Conservation (phyloP, 2,113 vertebrate species). For the Zootoca vivipara region DNA sequence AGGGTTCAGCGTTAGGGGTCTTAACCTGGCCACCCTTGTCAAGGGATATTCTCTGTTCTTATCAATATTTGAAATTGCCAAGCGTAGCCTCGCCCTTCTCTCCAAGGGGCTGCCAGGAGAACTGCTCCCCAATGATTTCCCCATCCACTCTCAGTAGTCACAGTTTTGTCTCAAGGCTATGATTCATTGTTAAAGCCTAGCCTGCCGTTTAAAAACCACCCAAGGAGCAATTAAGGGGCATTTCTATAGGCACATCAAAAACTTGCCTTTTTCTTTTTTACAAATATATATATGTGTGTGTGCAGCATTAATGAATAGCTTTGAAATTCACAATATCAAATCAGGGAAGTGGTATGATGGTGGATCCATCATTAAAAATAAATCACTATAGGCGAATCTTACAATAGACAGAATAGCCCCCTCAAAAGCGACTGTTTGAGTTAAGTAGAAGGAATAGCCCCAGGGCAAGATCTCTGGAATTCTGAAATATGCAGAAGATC, state of each 20-base stretch:
- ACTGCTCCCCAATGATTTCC: neutral
- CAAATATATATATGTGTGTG: too few species aligned
- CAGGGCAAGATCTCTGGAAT: neutral
- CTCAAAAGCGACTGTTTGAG: neutral
- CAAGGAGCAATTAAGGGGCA: neutral
- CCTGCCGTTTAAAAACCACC: neutral
- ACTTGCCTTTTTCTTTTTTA: neutral
- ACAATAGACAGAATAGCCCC: neutral
- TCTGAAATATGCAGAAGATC: neutral
- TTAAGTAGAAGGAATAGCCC: neutral
- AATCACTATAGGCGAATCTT: neutral
- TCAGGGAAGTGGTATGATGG: neutral
- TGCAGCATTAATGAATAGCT: neutral
- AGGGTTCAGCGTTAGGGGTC: neutral
- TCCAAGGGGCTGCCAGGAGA: neutral
- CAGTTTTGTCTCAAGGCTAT: conserved; percentile 3
- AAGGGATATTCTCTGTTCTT: neutral
- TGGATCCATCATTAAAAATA: neutral
- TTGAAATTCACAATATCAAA: neutral
- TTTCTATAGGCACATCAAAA: neutral
- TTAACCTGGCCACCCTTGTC: too few species aligned
- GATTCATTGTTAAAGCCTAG: neutral
- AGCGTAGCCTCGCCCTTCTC: too few species aligned
- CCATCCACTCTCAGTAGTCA: neutral
- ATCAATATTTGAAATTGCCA: neutral